Conservation (phyloP, 92 coral and sea anemone species). For the Porites rus region DNA sequence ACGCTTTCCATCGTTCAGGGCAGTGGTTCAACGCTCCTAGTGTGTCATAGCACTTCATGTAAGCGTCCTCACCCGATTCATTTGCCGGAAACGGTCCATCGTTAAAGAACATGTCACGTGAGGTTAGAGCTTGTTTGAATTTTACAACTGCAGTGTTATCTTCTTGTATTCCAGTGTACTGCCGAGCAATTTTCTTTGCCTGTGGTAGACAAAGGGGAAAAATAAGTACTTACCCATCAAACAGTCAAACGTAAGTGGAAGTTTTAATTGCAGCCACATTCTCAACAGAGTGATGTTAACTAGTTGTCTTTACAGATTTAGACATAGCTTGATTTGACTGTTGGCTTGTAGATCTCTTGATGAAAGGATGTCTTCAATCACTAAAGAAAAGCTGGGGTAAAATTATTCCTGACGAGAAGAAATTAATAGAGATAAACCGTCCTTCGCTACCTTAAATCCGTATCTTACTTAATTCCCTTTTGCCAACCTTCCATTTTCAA, state of each 20-base stretch:
- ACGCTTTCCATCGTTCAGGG: conserved; percentile 84
- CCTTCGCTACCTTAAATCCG: too few species aligned
- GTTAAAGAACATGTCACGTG: conserved; percentile 72
- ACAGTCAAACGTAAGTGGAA: background rate
- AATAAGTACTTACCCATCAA: background rate
- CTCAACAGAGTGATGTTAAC: too few species aligned
- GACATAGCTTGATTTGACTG: too few species aligned
- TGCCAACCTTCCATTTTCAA: too few species aligned
- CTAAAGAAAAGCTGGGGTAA: too few species aligned
- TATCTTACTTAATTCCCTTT: too few species aligned
- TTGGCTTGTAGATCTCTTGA: too few species aligned
- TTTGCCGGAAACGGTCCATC: conserved; percentile 65
- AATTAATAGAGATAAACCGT: too few species aligned
- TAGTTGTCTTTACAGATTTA: too few species aligned
- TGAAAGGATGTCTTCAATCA: too few species aligned
- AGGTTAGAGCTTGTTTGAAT: conserved; percentile 54
- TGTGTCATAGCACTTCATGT: conserved; percentile 54
- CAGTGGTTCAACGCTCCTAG: conserved; percentile 71
- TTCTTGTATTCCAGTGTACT: conserved; percentile 68
- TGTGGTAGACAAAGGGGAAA: background rate
- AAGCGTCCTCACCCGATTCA: conserved; percentile 76
- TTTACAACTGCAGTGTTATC: conserved; percentile 64
- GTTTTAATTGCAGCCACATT: too few species aligned
- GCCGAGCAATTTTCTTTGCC: conserved; percentile 82
- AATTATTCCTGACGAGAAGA: too few species aligned